Conservation (phyloP, 2,888 invertebrate genomes). For the Chaitophorus viminalis region DNA sequence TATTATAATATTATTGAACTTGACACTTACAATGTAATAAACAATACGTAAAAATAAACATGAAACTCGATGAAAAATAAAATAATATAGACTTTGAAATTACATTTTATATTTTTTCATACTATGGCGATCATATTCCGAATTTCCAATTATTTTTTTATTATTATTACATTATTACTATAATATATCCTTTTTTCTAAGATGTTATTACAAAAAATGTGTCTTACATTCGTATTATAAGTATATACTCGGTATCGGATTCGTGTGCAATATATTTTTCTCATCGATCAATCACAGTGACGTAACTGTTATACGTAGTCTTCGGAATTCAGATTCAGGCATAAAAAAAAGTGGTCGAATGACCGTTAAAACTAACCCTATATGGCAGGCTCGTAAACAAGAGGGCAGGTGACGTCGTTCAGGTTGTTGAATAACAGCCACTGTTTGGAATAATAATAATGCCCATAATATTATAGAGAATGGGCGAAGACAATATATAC, state of each 20-base stretch:
- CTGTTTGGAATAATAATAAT: conserved; percentile 14
- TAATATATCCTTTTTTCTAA: too few species aligned
- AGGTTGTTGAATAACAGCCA: conserved; percentile 9
- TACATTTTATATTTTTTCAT: too few species aligned
- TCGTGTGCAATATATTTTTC: not conserved
- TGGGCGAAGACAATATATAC: not conserved
- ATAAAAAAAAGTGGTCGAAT: not conserved
- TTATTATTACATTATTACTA: too few species aligned
- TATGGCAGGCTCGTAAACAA: not conserved
- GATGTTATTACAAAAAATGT: too few species aligned
- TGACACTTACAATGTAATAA: too few species aligned
- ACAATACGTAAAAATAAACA: too few species aligned
- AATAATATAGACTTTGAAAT: too few species aligned
- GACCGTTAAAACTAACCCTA: conserved; percentile 50
- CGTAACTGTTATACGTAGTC: not conserved
- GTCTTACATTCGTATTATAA: too few species aligned
- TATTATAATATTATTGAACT: too few species aligned
- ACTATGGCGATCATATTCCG: too few species aligned
- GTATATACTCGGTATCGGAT: not conserved
- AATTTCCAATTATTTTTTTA: too few species aligned
- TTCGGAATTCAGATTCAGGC: conserved; percentile 15
- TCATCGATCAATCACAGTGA: not conserved
- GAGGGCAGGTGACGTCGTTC: conserved; percentile 38
- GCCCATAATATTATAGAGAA: not conserved
- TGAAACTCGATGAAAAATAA: too few species aligned